Evolutionary conservation across 2,797 vertebrate genomes (phyloP).

Genomic region (Mormyrus hasselquistii): DNA sequence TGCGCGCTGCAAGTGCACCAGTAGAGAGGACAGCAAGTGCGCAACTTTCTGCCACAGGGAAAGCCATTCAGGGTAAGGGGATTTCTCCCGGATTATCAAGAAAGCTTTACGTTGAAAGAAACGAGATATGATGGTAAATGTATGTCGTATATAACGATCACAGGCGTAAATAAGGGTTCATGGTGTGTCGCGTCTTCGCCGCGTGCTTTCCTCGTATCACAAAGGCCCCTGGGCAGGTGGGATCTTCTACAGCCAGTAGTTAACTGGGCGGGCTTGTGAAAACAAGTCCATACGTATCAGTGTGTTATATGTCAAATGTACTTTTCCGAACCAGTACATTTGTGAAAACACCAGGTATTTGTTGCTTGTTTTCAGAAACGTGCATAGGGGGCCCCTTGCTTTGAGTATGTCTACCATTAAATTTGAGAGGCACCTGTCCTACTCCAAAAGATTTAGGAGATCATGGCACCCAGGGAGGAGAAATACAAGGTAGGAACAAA

Average conservation of each 20-base stretch:
- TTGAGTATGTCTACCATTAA: neutral
- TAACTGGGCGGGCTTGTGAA: neutral
- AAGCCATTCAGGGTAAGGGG: constrained; percentile 38
- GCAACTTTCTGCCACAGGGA: constrained; percentile 68
- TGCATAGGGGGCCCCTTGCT: neutral
- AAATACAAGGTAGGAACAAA: neutral
- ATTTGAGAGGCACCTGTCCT: neutral
- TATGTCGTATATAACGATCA: neutral
- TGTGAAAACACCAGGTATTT: neutral
- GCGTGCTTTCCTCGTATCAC: neutral
- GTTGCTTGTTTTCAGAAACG: neutral
- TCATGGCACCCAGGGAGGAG: neutral
- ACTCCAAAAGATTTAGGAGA: neutral
- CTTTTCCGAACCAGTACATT: neutral
- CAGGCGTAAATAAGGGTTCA: neutral
- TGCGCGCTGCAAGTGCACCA: constrained; percentile 73
- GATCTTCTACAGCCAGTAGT: neutral
- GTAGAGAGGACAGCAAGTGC: constrained; percentile 70
- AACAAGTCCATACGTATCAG: neutral
- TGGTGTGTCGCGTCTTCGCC: neutral
- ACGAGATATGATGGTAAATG: neutral
- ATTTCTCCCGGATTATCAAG: neutral
- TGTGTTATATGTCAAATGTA: neutral
- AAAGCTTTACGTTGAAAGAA: neutral
- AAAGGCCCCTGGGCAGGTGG: neutral